Conservation (phyloP, 2,797 vertebrate species). For the Sylvilagus floridanus region DNA sequence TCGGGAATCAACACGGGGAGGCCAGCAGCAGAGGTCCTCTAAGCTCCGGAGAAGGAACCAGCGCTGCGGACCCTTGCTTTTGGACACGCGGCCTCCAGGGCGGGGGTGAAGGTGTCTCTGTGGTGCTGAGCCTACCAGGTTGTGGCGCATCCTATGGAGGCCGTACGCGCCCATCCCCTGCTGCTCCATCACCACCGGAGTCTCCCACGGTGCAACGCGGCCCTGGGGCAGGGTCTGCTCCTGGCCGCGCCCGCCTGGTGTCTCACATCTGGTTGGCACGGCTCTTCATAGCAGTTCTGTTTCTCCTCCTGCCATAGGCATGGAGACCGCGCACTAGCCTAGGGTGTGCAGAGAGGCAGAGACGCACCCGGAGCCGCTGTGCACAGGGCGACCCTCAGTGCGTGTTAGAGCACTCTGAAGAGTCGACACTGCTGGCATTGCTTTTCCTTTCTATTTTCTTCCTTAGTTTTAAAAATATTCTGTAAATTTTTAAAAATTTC, state of each 20-base stretch:
- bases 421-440: background rate
- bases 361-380: fast-evolving
- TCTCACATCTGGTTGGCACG: too few species aligned
- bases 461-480: too few species aligned
- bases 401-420: too few species aligned
- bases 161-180: background rate
- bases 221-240: too few species aligned
- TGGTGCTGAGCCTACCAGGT: background rate
- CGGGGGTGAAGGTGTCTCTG: fast-evolving
- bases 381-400: fast-evolving
- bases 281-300: background rate
- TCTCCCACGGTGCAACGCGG: too few species aligned
- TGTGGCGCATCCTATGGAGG: background rate
- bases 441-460: background rate
- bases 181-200: too few species aligned
- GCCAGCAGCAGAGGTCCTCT: too few species aligned
- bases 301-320: background rate
- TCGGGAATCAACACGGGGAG: background rate
- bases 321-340: background rate
- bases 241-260: too few species aligned
- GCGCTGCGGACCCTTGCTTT: too few species aligned
- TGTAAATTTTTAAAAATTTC: too few species aligned
- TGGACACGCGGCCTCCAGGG: background rate
- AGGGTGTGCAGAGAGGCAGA: background rate
- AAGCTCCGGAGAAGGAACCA: too few species aligned